A percentile compares a stretch with the other conserved stretches of the same genome.
Evolutionary conservation across 2,888 invertebrate species (phyloP).

Genomic region (Muschampia plurimacula): DNA sequence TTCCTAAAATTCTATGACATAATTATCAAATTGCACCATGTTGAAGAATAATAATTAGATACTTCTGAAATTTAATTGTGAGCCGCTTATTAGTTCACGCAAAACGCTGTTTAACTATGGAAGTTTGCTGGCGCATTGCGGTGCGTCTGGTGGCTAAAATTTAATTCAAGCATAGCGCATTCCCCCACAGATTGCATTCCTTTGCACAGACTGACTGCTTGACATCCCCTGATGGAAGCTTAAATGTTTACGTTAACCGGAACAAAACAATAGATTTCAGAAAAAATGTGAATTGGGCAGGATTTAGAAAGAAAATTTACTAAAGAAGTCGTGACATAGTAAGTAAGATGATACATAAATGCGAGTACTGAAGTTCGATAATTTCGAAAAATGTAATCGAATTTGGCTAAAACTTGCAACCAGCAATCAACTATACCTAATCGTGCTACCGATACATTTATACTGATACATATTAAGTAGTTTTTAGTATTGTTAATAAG

Average conservation of each 20-base stretch:
- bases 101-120: conserved; percentile 16
- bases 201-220: conserved; percentile 53
- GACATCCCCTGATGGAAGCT: conserved; percentile 57
- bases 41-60: background rate
- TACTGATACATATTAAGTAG: too few species aligned
- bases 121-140: conserved; percentile 45
- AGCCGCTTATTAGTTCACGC: conserved; percentile 18
- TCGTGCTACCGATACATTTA: too few species aligned
- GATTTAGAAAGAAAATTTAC: background rate
- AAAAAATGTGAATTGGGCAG: background rate
- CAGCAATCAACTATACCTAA: too few species aligned
- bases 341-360: too few species aligned
- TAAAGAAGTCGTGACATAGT: background rate
- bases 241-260: conserved; percentile 41
- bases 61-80: conserved; percentile 23
- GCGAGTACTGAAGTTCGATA: too few species aligned
- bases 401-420: too few species aligned
- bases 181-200: conserved; percentile 82
- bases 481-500: too few species aligned
- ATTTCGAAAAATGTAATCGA: too few species aligned
- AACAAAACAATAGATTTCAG: conserved; percentile 3
- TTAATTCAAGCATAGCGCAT: conserved; percentile 74
- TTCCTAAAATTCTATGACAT: background rate
- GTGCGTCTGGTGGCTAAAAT: conserved; percentile 66
- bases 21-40: background rate